phyloP scores from a whole-genome alignment of 2,888 invertebrate genomes.

The Epinotia brunnichana region DNA sequence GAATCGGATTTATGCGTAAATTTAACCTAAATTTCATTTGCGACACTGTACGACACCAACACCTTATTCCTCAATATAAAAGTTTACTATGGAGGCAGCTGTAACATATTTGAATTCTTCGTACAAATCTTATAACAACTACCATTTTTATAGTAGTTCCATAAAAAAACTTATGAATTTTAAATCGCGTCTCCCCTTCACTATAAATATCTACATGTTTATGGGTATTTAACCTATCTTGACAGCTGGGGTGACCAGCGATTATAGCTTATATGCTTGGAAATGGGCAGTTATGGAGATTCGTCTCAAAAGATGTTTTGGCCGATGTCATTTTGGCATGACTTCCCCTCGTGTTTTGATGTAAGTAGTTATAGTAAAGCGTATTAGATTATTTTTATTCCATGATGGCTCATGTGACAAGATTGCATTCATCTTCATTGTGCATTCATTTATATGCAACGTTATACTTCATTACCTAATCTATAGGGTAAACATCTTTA shows the following conservation, averaged over 20 bases:
- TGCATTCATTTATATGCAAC: no score
- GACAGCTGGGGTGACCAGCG: conserved; percentile 32
- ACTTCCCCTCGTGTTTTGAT: conserved; percentile 16
- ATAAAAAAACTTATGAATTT: conserved; percentile 42
- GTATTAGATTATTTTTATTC: no score
- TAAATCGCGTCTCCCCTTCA: conserved; percentile 26
- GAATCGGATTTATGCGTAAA: not conserved
- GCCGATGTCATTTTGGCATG: conserved; percentile 6
- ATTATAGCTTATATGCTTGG: conserved; percentile 29
- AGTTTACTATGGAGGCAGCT: conserved; percentile 11
- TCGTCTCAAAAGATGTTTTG: conserved; percentile 18
- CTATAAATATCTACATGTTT: conserved; percentile 24
- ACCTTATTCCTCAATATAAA: not conserved
- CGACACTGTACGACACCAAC: not conserved
- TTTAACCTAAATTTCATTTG: conserved; percentile 1
- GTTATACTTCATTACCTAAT: no score
- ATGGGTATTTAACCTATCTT: conserved; percentile 26
- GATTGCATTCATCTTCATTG: no score
- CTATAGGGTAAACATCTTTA: no score
- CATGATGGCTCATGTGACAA: no score
- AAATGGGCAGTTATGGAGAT: conserved; percentile 39
- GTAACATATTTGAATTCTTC: conserved; percentile 12
- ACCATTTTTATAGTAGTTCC: conserved; percentile 24
- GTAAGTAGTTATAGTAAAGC: not conserved
- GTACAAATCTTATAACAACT: conserved; percentile 23